Conservation (phyloP, 2,888 invertebrate species). For the Temnothorax rugatulus region DNA sequence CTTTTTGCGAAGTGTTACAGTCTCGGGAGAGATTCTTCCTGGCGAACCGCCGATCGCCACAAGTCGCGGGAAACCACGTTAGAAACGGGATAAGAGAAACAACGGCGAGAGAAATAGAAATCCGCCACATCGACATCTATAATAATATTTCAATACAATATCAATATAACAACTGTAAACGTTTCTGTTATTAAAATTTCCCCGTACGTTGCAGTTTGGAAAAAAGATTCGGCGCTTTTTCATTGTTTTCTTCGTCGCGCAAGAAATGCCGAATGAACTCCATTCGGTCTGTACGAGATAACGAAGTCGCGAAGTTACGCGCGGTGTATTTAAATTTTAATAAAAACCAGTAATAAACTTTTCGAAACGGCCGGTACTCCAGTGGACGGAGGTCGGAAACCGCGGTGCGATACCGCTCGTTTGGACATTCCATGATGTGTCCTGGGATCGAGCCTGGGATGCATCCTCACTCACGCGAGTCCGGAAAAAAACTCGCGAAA, state of each 20-base stretch:
- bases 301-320: slow-evolving; percentile 38
- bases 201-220: too few species aligned
- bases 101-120: background rate
- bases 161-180: background rate
- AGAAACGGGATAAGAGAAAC: background rate
- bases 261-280: background rate
- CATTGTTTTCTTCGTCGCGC: background rate
- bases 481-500: background rate
- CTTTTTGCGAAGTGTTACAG: background rate
- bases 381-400: background rate
- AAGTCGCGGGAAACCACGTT: background rate
- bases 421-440: background rate
- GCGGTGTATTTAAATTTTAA: slow-evolving; percentile 28
- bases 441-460: too few species aligned
- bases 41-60: background rate
- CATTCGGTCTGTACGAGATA: slow-evolving; percentile 9
- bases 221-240: background rate
- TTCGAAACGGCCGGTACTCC: background rate
- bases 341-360: slow-evolving; percentile 47
- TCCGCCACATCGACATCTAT: background rate
- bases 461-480: background rate
- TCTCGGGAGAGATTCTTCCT: background rate
- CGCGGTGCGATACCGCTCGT: background rate
- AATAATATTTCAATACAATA: slow-evolving; percentile 10
- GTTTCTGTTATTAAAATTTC: slow-evolving; percentile 18